Percentiles rank a stretch among this genome's conserved stretches.
These are phyloP conservation scores for Cybosia mesomella DNA, from an alignment of 2,888 invertebrate genomes.

Conservation along the genomic window DNA sequence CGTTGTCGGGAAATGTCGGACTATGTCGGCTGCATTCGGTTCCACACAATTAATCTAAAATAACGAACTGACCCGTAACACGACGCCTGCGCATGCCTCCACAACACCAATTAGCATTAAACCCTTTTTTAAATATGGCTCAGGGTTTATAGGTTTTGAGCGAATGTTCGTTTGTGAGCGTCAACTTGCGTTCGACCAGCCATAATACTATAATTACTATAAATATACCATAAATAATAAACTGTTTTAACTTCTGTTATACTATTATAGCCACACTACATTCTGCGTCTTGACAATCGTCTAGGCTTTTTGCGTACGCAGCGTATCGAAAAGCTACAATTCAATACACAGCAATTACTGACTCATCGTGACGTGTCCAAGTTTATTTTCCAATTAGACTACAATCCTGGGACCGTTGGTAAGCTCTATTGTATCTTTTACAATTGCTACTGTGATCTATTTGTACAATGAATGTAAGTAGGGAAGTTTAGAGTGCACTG, in stretches of 20 bases:
- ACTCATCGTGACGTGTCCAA: background rate
- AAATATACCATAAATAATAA: constrained; percentile 7
- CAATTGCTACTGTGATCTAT: too few species aligned
- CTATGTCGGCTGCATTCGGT: constrained; percentile 81
- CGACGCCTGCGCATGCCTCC: constrained; percentile 74
- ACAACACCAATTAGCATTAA: constrained; percentile 76
- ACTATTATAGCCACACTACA: background rate
- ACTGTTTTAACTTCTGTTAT: background rate
- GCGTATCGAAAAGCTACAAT: background rate
- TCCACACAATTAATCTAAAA: constrained; percentile 84
- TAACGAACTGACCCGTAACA: constrained; percentile 81
- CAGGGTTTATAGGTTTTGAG: constrained; percentile 42
- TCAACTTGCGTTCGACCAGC: constrained; percentile 7
- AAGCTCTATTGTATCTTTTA: background rate
- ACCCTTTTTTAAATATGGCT: constrained; percentile 60
- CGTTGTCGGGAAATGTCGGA: constrained; percentile 65
- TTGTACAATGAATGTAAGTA: too few species aligned
- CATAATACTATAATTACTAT: constrained; percentile 11
- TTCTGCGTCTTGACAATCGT: background rate
- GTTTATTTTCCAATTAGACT: background rate
- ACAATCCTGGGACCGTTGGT: background rate
- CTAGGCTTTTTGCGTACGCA: background rate
- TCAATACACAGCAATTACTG: background rate
- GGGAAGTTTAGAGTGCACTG: too few species aligned
- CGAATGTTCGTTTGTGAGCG: constrained; percentile 33